Evolutionary conservation across 2,797 vertebrate genomes (phyloP).

Genomic region (Moxostoma hubbsi): DNA sequence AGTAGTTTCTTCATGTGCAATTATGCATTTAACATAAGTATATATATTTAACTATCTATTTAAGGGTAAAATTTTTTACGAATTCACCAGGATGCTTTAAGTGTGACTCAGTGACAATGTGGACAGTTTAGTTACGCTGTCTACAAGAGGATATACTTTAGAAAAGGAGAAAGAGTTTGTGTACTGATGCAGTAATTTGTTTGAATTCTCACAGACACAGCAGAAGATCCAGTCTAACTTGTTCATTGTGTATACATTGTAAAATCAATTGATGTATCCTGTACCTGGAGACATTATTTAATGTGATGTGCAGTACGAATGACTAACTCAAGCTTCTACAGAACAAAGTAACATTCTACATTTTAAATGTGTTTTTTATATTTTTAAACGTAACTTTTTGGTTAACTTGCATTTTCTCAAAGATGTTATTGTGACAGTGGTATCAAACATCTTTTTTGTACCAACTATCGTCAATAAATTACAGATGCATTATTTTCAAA

Average conservation of each 20-base stretch:
- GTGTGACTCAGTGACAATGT: neutral
- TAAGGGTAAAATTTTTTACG: neutral
- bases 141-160: too few relatives aligned
- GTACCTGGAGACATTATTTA: too few relatives aligned
- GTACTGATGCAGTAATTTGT: too few relatives aligned
- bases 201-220: too few relatives aligned
- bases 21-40: neutral
- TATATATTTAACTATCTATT: neutral
- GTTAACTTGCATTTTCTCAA: neutral
- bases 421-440: neutral
- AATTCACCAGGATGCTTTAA: neutral
- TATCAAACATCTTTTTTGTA: neutral
- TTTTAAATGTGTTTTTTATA: neutral
- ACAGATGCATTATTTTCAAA: neutral
- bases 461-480: conserved; percentile 7
- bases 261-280: too few relatives aligned
- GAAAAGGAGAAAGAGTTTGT: too few relatives aligned
- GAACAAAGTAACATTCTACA: too few relatives aligned
- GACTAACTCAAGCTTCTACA: too few relatives aligned
- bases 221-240: neutral
- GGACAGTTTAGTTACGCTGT: too few relatives aligned
- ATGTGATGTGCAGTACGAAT: too few relatives aligned
- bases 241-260: neutral
- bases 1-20: neutral
- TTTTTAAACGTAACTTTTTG: neutral